phyloP scores from a whole-genome alignment of 2,113 vertebrate genomes.

The Xenopus borealis region DNA sequence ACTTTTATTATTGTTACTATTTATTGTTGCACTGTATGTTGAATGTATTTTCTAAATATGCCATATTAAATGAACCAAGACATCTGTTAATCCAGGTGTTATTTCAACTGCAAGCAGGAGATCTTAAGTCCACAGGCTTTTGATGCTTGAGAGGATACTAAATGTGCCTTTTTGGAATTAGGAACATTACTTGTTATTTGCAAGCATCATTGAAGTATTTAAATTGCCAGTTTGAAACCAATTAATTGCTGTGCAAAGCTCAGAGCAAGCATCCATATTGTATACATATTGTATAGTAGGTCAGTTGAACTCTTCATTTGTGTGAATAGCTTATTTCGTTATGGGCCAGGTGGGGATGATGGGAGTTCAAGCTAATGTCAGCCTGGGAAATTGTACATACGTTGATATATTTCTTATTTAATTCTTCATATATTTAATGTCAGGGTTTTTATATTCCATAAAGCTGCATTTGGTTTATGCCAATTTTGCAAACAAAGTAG shows the following conservation, averaged over 20 bases:
- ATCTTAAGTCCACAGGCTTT: not conserved
- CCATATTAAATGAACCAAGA: not conserved
- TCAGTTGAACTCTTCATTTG: conserved; percentile 25
- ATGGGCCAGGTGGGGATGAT: not conserved
- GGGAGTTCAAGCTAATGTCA: conserved; percentile 26
- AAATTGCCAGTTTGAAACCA: conserved; percentile 27
- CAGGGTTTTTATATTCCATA: not conserved
- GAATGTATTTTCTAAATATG: too few relatives aligned
- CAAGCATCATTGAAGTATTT: conserved; percentile 32
- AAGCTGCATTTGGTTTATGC: not conserved
- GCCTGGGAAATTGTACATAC: not conserved
- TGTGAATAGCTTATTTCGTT: conserved; percentile 14
- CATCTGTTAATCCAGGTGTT: conserved; percentile 5
- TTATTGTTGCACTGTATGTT: too few relatives aligned
- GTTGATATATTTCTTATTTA: not conserved
- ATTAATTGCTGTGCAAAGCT: conserved; percentile 8
- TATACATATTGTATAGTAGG: conserved; percentile 19
- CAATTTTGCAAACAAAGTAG: too few relatives aligned
- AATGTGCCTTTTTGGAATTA: conserved; percentile 24
- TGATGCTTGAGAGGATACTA: conserved; percentile 7
- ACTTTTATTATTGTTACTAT: too few relatives aligned
- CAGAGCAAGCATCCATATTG: conserved; percentile 7
- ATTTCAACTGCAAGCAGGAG: not conserved
- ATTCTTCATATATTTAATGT: not conserved
- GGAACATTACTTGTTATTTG: conserved; percentile 28